These are phyloP conservation scores for Drosophila antonietae DNA, from an alignment of 2,888 invertebrate species.

Conservation along the genomic window DNA sequence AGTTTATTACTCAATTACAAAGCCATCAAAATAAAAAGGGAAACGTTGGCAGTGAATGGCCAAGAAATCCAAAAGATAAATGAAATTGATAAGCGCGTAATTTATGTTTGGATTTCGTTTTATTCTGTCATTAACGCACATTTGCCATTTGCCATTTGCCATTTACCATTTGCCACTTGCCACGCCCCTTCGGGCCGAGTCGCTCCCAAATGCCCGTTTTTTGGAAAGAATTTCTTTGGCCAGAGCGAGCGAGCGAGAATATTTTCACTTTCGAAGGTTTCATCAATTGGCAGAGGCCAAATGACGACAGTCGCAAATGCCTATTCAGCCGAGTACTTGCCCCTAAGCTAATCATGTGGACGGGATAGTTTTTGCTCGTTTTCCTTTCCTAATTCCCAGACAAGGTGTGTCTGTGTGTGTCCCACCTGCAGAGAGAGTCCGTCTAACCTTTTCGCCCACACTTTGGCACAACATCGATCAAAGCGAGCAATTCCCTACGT, in stretches of 20 bases:
- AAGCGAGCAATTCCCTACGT: slow-evolving; percentile 42
- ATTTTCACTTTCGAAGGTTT: slow-evolving; percentile 1
- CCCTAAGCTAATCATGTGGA: slow-evolving; percentile 32
- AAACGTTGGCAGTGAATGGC: slow-evolving; percentile 38
- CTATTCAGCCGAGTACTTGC: slow-evolving; percentile 20
- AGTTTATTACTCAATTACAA: slow-evolving; percentile 82
- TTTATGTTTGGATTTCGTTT: slow-evolving; percentile 81
- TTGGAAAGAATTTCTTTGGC: slow-evolving; percentile 6
- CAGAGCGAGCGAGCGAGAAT: not conserved
- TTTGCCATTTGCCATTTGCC: slow-evolving; percentile 45
- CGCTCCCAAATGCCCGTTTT: not conserved
- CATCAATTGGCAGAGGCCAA: slow-evolving; percentile 21
- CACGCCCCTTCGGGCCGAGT: slow-evolving; percentile 23
- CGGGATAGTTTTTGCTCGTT: slow-evolving; percentile 17
- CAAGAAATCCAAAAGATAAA: slow-evolving; percentile 79
- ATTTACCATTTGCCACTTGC: slow-evolving; percentile 59
- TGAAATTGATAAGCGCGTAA: slow-evolving; percentile 81
- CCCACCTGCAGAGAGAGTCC: not conserved
- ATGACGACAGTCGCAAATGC: slow-evolving; percentile 17
- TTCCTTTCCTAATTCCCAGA: not conserved
- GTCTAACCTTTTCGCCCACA: slow-evolving; percentile 13
- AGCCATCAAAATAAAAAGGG: slow-evolving; percentile 73
- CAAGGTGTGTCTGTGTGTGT: slow-evolving; percentile 1
- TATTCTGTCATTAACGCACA: slow-evolving; percentile 79
- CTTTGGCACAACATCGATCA: slow-evolving; percentile 61